Evolutionary conservation across 2,797 vertebrate genomes (phyloP).

Genomic region (Cryptoprocta ferox): DNA sequence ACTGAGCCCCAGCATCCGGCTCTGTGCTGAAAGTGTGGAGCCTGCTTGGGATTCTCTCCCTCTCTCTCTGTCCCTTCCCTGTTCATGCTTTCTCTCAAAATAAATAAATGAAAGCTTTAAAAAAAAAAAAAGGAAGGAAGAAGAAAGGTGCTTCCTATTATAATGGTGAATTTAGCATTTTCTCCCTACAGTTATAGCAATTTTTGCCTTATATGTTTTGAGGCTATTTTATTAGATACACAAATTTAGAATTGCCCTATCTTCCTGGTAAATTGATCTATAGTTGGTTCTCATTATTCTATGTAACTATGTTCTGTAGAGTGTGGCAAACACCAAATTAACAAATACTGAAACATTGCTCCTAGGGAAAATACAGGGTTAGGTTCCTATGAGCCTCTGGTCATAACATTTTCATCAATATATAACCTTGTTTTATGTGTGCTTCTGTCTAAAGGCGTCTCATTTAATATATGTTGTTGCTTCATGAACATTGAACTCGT

Average conservation of each 20-base stretch:
- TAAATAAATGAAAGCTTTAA: too few relatives aligned
- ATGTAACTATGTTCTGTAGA: not conserved
- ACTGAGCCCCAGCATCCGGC: too few relatives aligned
- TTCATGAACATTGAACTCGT: not conserved
- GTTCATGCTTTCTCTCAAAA: too few relatives aligned
- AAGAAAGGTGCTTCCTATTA: not conserved
- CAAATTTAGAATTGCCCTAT: not conserved
- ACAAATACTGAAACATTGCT: not conserved
- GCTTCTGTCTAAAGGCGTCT: not conserved
- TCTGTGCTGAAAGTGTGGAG: too few relatives aligned
- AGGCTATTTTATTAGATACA: not conserved
- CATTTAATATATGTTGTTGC: not conserved
- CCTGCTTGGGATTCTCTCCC: too few relatives aligned
- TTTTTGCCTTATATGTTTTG: conserved; percentile 13
- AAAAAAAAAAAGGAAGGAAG: too few relatives aligned
- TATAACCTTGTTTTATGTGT: not conserved
- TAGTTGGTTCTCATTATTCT: not conserved
- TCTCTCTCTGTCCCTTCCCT: too few relatives aligned
- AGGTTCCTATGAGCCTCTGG: not conserved
- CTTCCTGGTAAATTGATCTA: not conserved
- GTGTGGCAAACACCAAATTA: not conserved
- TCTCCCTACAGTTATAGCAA: not conserved
- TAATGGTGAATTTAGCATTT: not conserved
- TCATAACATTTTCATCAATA: not conserved
- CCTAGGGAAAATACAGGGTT: not conserved